phyloP scores from a whole-genome alignment of 2,113 vertebrate species.

The Lynx canadensis region DNA sequence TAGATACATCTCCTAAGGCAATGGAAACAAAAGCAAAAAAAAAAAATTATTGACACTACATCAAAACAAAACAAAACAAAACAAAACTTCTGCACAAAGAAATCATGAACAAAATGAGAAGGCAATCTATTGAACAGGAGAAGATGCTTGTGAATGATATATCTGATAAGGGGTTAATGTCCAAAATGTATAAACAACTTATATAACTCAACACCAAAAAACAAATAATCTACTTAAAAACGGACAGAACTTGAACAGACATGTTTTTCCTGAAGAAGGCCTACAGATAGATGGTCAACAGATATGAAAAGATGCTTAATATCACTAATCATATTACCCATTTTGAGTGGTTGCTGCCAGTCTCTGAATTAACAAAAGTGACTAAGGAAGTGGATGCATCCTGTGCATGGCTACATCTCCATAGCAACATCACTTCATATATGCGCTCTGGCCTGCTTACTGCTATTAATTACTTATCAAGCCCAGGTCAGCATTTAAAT shows the following conservation, averaged over 20 bases:
- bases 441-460: neutral
- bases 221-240: neutral
- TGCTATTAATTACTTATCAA: neutral
- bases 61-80: neutral
- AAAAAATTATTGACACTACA: neutral
- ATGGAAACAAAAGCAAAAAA: neutral
- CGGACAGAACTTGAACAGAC: neutral
- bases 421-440: neutral
- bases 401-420: no score
- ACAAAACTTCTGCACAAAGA: neutral
- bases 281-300: neutral
- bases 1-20: neutral
- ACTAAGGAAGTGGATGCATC: accelerated
- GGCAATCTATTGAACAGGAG: neutral
- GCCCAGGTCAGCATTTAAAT: neutral
- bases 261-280: neutral
- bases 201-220: neutral
- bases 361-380: neutral
- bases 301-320: neutral
- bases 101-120: neutral
- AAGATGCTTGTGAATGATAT: neutral
- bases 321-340: neutral
- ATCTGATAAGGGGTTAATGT: neutral
- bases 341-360: neutral
- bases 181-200: neutral